phyloP scores from a whole-genome alignment of 2,888 invertebrate genomes.

The Macrophya annulata region DNA sequence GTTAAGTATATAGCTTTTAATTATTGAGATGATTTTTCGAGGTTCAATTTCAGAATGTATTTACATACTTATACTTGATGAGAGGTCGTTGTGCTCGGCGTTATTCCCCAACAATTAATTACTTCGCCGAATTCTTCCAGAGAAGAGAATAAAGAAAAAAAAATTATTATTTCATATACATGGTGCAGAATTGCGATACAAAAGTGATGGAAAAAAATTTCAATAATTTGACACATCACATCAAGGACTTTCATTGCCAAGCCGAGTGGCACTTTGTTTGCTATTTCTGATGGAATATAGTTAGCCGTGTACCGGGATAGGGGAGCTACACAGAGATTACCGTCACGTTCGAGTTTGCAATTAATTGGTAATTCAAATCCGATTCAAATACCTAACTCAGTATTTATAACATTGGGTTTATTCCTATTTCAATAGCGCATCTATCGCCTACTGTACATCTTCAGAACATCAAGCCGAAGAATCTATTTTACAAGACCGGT shows the following conservation, averaged over 20 bases:
- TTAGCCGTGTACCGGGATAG: neutral
- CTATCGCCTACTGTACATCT: constrained; percentile 10
- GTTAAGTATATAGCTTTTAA: too few species aligned
- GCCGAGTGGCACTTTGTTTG: neutral
- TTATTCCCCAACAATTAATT: too few species aligned
- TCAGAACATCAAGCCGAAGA: constrained; percentile 9
- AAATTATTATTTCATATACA: neutral
- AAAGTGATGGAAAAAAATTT: neutral
- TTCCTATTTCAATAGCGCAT: constrained; percentile 5
- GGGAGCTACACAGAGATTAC: neutral
- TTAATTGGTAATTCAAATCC: constrained; percentile 16
- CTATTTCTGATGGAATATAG: constrained; percentile 1
- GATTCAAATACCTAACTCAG: neutral
- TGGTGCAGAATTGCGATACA: neutral
- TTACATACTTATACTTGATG: too few species aligned
- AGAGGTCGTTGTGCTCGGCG: too few species aligned
- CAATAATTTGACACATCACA: neutral
- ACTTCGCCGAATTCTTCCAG: too few species aligned
- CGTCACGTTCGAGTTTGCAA: constrained; percentile 19
- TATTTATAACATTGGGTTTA: neutral
- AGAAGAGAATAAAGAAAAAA: neutral
- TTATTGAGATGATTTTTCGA: neutral
- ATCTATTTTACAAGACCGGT: constrained; percentile 21
- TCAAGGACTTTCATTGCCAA: neutral
- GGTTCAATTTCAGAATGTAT: neutral